Evolutionary conservation across 2,113 vertebrate species (phyloP).

Genomic region (Puffinus mauretanicus): DNA sequence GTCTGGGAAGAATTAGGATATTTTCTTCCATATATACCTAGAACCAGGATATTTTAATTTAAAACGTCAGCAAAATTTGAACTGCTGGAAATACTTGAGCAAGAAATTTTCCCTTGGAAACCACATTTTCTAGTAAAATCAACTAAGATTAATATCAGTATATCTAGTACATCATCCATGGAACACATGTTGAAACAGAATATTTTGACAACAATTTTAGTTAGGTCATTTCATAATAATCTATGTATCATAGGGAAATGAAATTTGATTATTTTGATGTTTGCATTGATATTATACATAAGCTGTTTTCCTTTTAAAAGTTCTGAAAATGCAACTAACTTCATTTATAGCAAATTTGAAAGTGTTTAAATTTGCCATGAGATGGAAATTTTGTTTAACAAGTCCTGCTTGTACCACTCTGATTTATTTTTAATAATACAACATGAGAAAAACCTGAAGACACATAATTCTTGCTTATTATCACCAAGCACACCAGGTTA

Average conservation of each 20-base stretch:
- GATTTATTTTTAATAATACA: background rate
- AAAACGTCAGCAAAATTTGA: background rate
- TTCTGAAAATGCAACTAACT: background rate
- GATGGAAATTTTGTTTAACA: background rate
- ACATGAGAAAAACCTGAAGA: background rate
- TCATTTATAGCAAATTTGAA: background rate
- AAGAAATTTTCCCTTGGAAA: background rate
- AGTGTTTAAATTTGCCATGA: background rate
- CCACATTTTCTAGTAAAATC: background rate
- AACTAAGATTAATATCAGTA: background rate
- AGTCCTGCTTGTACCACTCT: background rate
- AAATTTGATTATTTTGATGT: background rate
- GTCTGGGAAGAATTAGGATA: background rate
- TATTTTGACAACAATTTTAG: background rate
- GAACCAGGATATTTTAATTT: background rate
- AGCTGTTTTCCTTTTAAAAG: background rate
- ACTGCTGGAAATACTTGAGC: background rate
- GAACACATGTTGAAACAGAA: background rate
- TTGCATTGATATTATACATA: background rate
- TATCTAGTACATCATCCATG: background rate
- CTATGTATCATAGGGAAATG: background rate
- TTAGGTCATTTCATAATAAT: background rate
- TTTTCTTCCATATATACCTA: background rate
- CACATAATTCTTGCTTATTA: background rate
- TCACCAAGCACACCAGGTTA: background rate